Conservation (phyloP, 2,797 vertebrate species). For the Pseudotriccus pelzelni region DNA sequence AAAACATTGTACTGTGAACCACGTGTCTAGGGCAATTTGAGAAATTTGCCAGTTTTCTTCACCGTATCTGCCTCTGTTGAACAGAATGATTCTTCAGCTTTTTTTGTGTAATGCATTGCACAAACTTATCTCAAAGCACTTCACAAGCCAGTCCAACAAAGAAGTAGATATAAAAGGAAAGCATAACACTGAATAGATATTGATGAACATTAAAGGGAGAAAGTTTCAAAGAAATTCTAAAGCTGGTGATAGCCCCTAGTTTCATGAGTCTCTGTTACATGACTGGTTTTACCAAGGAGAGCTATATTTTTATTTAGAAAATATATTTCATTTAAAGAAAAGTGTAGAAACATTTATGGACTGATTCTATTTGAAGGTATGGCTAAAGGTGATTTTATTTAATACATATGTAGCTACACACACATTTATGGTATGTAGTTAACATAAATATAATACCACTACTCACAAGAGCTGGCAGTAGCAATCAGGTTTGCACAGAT, state of each 20-base stretch:
- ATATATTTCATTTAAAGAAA: neutral
- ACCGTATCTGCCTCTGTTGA: neutral
- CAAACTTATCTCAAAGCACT: constrained; percentile 12
- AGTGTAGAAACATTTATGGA: neutral
- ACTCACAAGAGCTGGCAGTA: neutral
- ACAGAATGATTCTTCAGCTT: neutral
- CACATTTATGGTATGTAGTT: neutral
- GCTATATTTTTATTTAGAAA: neutral
- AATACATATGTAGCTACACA: neutral
- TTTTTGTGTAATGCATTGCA: neutral
- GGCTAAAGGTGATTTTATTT: neutral
- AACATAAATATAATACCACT: neutral
- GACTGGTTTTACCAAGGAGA: neutral
- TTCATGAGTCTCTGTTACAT: neutral
- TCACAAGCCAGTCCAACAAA: neutral
- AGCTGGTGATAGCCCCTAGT: neutral
- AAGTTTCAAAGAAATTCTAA: neutral
- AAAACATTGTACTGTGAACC: constrained; percentile 9
- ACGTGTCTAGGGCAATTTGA: constrained; percentile 27
- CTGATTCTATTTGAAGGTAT: neutral
- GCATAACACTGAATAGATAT: neutral
- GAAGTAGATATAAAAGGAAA: neutral
- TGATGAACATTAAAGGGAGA: neutral
- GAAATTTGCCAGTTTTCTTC: constrained; percentile 25
- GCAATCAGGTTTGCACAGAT: neutral